Base-by-base conservation (phyloP, 1,140 invertebrate species). In the Drosophila lacertosa region DNA sequence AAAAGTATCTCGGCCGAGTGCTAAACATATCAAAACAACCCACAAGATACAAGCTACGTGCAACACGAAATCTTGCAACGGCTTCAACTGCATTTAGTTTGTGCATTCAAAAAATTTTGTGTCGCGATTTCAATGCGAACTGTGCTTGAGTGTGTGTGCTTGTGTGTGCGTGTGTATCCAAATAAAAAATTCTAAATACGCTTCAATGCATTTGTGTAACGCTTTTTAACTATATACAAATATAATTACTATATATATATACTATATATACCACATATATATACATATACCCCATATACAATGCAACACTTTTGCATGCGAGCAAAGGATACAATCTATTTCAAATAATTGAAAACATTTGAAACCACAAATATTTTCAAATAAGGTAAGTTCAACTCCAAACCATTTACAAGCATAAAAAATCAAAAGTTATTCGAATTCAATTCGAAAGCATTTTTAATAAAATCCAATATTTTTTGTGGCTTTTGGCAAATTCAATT, bases 11-110 rank as follows among this genome's bases (percentile, higher is more conserved):
- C 40, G 22, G 26, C 15, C 53, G n/a, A 71, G 72, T 72, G 62
- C 68, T 66, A 62, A 75, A 83, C 63, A 80, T 84, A 84, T 73
- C 77, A 63, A 78, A 71, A 67, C 55, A 75, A 59, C 66, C 55
- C 63, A 68, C 59, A 59, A 74, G 54, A 37, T 65, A 50, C 48
- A 62, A 75, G 58, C 57, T 26, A 20, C 29, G 29, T 58, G 51
- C 24, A 51, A 42, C 35, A 69, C 65, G 64, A 48, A 42, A 59
- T 39, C 57, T 54, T 64, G 47, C 53, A 66, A 71, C 53, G 33
- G 66, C 51, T 68, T 37, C 22, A 35, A 63, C 57, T 54, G 42
- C 63, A 71, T 70, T 59, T 71, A 59, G 9, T 66, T 71, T 67
- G n/a, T n/a, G 53, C 63, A 59, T 69, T 69, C 55, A 0, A 45